A percentile compares a stretch with the other conserved stretches of the same genome.
These are phyloP conservation scores for Oncopeltus fasciatus DNA, from an alignment of 1,140 invertebrate genomes.

Conservation along the genomic window DNA sequence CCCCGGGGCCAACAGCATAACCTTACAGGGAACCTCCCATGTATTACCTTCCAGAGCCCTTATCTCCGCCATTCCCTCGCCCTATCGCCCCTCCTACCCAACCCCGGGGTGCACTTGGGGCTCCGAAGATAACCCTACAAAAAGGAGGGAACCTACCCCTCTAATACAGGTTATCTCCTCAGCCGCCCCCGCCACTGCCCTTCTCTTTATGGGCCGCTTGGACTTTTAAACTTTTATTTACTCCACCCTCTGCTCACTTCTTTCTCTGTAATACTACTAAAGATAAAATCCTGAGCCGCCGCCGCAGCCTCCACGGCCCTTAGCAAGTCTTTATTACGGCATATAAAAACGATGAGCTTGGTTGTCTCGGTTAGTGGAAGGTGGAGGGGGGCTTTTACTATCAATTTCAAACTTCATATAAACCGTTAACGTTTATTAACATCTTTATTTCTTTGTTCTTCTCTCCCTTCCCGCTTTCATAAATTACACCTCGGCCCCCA, in stretches of 20 bases:
- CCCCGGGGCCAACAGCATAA: background rate
- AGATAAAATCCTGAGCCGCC: background rate
- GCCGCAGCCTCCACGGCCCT: background rate
- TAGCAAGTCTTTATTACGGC: background rate
- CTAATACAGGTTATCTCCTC: background rate
- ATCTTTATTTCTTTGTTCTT: background rate
- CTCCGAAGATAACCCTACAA: background rate
- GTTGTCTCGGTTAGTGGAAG: background rate
- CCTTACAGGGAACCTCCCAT: background rate
- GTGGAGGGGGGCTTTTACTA: background rate
- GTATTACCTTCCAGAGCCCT: background rate
- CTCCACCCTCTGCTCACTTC: background rate
- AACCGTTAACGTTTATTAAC: background rate
- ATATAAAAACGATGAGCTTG: background rate
- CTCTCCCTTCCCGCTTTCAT: background rate
- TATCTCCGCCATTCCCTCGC: background rate
- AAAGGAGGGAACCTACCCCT: background rate
- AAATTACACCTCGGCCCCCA: too few relatives aligned
- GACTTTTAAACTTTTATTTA: background rate
- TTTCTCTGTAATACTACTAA: background rate
- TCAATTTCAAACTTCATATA: background rate
- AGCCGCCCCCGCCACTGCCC: background rate
- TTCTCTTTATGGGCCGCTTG: background rate
- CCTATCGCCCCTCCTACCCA: background rate
- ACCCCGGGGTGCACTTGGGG: background rate